Conservation (phyloP, 1,140 invertebrate genomes). For the Helicoverpa zea region DNA sequence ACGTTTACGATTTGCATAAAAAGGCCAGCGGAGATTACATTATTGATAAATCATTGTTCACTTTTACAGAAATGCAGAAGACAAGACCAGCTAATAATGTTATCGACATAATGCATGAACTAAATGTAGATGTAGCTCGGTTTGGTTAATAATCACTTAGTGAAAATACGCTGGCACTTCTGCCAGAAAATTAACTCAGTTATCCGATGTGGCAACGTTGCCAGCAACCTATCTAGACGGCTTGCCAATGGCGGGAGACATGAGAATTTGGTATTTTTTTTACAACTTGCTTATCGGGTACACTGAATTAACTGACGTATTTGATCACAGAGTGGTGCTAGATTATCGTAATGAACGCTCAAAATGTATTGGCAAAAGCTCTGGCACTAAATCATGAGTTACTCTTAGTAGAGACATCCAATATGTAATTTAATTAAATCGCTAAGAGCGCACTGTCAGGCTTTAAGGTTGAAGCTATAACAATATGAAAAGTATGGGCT, state of each 20-base stretch:
- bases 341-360: slow-evolving; percentile 12
- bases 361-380: slow-evolving; percentile 22
- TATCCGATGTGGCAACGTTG: slow-evolving; percentile 41
- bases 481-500: slow-evolving; percentile 38
- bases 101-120: neutral
- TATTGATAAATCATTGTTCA: neutral
- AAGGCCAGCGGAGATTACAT: neutral
- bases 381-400: slow-evolving; percentile 7
- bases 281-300: neutral
- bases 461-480: slow-evolving; percentile 41
- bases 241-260: slow-evolving; percentile 23
- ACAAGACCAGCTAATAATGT: neutral
- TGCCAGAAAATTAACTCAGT: slow-evolving; percentile 42
- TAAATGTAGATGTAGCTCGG: slow-evolving; percentile 13
- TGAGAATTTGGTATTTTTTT: slow-evolving; percentile 14
- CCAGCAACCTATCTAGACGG: slow-evolving; percentile 32
- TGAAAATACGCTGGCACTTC: slow-evolving; percentile 42
- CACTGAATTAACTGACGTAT: neutral
- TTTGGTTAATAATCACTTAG: slow-evolving; percentile 43
- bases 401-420: slow-evolving; percentile 28
- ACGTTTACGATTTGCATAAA: slow-evolving; percentile 14
- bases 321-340: slow-evolving; percentile 13
- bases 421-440: slow-evolving; percentile 34
- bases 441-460: slow-evolving; percentile 27
- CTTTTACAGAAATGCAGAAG: neutral